phyloP scores from a whole-genome alignment of 2,797 vertebrate species.

The Eulemur rubriventer region DNA sequence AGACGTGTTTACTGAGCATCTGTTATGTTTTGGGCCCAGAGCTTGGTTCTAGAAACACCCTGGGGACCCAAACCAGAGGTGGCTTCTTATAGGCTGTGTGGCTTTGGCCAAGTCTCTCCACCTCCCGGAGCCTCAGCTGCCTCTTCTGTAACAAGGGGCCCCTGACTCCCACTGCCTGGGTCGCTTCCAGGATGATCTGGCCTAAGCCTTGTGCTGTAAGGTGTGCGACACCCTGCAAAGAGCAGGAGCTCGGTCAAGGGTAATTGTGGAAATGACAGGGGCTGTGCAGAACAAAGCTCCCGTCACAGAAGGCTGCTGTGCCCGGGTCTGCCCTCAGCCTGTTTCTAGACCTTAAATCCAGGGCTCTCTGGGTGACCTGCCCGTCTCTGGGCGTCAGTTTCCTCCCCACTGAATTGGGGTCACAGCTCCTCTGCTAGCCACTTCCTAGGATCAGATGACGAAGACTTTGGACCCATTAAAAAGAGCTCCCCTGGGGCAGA shows the following conservation, averaged over 20 bases:
- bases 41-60: background rate
- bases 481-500: background rate
- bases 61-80: background rate
- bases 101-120: background rate
- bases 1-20: background rate
- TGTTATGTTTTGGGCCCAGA: background rate
- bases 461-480: background rate
- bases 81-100: background rate
- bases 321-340: background rate
- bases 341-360: background rate
- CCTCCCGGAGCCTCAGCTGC: background rate
- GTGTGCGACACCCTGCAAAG: background rate
- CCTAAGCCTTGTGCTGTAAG: background rate
- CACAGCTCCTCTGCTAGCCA: background rate
- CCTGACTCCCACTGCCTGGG: background rate
- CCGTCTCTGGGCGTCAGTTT: background rate
- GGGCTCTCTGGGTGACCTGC: background rate
- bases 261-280: background rate
- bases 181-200: background rate
- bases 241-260: accelerated
- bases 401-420: background rate
- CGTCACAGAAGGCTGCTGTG: background rate
- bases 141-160: background rate
- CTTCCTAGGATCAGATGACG: background rate
- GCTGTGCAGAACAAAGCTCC: background rate